Base-by-base conservation (phyloP, 2,797 vertebrate genomes). In the Gouania willdenowi region DNA sequence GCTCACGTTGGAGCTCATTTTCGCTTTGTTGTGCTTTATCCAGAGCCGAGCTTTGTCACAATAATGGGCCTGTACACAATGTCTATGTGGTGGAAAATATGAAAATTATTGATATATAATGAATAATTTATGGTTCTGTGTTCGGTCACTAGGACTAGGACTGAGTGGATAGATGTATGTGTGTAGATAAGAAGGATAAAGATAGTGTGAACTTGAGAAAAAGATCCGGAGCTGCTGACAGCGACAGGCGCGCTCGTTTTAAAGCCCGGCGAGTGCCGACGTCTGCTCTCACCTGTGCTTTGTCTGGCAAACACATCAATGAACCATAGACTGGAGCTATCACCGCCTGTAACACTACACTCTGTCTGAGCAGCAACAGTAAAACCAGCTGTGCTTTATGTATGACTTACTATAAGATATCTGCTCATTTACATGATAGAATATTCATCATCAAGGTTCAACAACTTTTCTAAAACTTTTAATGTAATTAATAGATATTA, bases 211-310 rank as follows among this genome's bases (percentile, higher is more conserved):
- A 47, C 6, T 58, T 51, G 12, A 23, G 21, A 5, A 3, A 3
- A 5, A 2, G 8, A 0, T 42, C 35, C 1, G n/a, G 15, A 29
- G 38, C 9, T 14, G 12, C 46, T 71, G 64, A 67, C 63, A 66
- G 37, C 54, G 10, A 37, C 32, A 41, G 57, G 15, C 14, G 60
- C 70, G 71, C 67, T 71, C 42, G 65, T 62, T 75, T 75, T 54
- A 32, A 44, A 38, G 44, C 42, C 18, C 30, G 44, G 35, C 23
- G 9, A 41, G 48, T 36, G 26, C 46, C 37, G 62, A 3, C 27
- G 57, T 37, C 55, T 26, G 25, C 18, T 41, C 46, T 53, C 58
- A 58, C 62, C 59, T 65, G 62, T n/a, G 57, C 64, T 77, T 75
- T 79, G 68, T 79, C 53, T 59, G 40, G 5, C 25, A 10, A 6